Evolutionary conservation across 2,888 invertebrate species (phyloP).

Genomic region (Podotricha telesiphe): DNA sequence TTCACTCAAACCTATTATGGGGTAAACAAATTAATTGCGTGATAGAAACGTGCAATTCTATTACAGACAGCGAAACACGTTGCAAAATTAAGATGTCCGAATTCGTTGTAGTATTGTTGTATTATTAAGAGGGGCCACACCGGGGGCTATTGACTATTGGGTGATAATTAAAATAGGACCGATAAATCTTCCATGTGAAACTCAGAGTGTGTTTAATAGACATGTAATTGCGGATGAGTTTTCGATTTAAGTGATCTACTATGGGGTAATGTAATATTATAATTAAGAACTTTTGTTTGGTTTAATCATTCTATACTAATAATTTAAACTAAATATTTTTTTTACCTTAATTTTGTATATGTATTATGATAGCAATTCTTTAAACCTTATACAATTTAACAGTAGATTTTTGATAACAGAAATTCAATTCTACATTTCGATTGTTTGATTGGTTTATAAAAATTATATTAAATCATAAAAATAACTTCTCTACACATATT

Average conservation of each 20-base stretch:
- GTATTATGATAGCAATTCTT: too few species aligned
- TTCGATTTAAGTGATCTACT: slow-evolving; percentile 40
- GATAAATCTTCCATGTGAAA: slow-evolving; percentile 79
- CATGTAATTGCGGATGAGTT: slow-evolving; percentile 60
- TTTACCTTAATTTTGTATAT: too few species aligned
- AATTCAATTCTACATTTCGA: too few species aligned
- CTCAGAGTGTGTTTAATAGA: slow-evolving; percentile 59
- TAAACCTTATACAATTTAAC: too few species aligned
- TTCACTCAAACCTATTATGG: not conserved
- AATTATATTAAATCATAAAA: too few species aligned
- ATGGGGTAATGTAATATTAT: not conserved
- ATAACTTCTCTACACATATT: too few species aligned
- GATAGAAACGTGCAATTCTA: slow-evolving; percentile 15
- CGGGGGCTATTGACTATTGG: slow-evolving; percentile 59
- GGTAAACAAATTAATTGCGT: slow-evolving; percentile 17
- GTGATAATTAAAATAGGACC: slow-evolving; percentile 72
- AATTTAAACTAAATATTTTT: not conserved
- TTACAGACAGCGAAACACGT: slow-evolving; percentile 16
- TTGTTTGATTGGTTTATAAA: too few species aligned
- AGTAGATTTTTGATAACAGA: too few species aligned
- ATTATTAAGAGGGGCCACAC: slow-evolving; percentile 46
- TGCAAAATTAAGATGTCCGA: slow-evolving; percentile 37
- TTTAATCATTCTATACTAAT: not conserved
- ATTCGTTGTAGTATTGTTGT: slow-evolving; percentile 37
- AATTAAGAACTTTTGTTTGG: not conserved